phyloP scores from a whole-genome alignment of 2,113 vertebrate species.

The Nothocercus julius region DNA sequence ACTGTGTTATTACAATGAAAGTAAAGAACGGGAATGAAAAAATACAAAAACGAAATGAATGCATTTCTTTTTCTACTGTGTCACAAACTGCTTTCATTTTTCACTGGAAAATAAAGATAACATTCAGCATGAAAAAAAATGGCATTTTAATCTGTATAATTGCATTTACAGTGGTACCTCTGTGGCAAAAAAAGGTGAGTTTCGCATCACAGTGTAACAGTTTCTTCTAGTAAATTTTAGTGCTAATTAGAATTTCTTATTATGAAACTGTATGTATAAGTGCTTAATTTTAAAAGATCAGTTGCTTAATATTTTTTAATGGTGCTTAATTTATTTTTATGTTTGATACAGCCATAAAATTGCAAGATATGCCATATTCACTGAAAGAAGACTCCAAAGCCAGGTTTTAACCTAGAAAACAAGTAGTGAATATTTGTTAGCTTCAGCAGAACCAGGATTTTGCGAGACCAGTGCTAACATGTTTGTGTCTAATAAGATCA shows the following conservation, averaged over 20 bases:
- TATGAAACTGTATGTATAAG: neutral
- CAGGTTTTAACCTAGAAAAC: neutral
- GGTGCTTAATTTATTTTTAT: neutral
- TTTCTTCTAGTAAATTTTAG: neutral
- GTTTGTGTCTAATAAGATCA: neutral
- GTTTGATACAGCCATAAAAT: neutral
- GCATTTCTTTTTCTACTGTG: neutral
- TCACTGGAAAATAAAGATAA: conserved; percentile 43
- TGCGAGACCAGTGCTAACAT: neutral
- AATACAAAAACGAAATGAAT: neutral
- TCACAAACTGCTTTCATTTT: conserved; percentile 18
- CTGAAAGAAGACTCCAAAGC: neutral
- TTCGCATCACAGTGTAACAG: neutral
- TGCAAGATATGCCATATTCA: neutral
- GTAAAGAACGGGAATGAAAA: neutral
- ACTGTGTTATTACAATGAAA: neutral
- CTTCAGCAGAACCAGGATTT: neutral
- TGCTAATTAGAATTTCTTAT: neutral
- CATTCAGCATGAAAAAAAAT: neutral
- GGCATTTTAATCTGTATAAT: neutral
- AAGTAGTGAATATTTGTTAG: neutral
- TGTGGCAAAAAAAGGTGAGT: neutral
- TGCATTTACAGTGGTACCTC: neutral
- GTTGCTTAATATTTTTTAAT: neutral
- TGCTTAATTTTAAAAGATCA: neutral